phyloP scores from a whole-genome alignment of 2,888 invertebrate genomes.

The Pandemis corylana region DNA sequence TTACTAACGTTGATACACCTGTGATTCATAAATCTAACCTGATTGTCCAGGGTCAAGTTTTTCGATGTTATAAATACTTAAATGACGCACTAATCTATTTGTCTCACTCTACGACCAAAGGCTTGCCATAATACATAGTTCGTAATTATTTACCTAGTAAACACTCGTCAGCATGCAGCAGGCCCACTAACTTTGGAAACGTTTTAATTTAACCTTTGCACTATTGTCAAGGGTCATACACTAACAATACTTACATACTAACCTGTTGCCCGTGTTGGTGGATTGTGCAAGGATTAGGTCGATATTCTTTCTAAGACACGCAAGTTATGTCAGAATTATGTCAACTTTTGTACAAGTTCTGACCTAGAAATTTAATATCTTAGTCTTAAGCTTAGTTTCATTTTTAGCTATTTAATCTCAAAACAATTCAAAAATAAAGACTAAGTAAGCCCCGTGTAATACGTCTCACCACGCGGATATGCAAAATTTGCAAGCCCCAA shows the following conservation, averaged over 20 bases:
- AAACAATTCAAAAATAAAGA: too few relatives aligned
- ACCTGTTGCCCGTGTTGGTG: background rate
- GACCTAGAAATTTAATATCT: too few relatives aligned
- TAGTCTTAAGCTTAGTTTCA: too few relatives aligned
- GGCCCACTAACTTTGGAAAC: background rate
- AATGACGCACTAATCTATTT: conserved; percentile 3
- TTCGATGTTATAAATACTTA: background rate
- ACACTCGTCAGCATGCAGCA: background rate
- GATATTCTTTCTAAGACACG: background rate
- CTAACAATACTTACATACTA: background rate
- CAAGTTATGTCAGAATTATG: background rate
- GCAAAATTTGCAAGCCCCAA: too few relatives aligned
- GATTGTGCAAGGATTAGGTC: background rate
- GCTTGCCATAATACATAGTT: background rate
- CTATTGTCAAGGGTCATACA: background rate
- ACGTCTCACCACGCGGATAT: too few relatives aligned
- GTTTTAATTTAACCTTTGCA: conserved; percentile 1
- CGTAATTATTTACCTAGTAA: background rate
- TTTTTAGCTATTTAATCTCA: too few relatives aligned
- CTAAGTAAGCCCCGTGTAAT: too few relatives aligned
- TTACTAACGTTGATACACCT: background rate
- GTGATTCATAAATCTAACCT: background rate
- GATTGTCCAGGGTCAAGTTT: background rate
- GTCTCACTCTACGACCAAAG: background rate
- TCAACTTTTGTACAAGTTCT: too few relatives aligned